Base-by-base conservation (phyloP, 2,113 vertebrate species). In the Apodemus sylvaticus region DNA sequence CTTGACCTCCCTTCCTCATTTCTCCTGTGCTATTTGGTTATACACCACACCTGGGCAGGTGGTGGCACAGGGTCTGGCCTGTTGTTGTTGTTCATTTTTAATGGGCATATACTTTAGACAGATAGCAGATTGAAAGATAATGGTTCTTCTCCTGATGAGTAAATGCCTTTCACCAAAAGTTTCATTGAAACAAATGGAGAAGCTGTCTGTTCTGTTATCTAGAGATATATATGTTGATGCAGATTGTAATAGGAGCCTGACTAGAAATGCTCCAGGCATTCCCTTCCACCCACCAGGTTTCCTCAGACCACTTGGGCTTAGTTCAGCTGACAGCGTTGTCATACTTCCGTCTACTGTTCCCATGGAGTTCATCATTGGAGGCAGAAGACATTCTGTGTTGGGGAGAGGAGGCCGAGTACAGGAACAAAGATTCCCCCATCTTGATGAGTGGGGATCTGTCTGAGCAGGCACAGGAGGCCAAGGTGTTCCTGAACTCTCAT, bases 281-380 rank as follows among this genome's bases (percentile, higher is more conserved):
- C 4, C 68, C 0, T 39, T 34, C 31, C 16, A 39, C 58, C 62
- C n/a, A 34, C 17, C 36, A n/a, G 0, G 29, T 34, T 77, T 66
- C 58, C 62, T 82, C n/a, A 79, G 42, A 53, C 9, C n/a, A 60
- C 29, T 24, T 34, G 0, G 76, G 17, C 71, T n/a, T 39, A 39
- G n/a, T 8, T 51, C 14, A 55, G 2, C 34, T 17, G 34, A 20
- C 39, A 31, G 31, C 55, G 42, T 29, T 48, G 31, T 34, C 60
- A 36, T 10, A 5, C 5, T 71, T 53, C 74, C 36, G 22, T 19
- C 17, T 19, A 9, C 1, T 1, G 7, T 14, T 36, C 39, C 42
- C 7, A 0, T 17, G 20, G 2, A 12, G 20, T 1, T 31, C 24
- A 12, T 9, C 0, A 19, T 10, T 53, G 24, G 62, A n/a, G 3